Conservation (phyloP, 2,797 vertebrate genomes). For the Meda fulgida region DNA sequence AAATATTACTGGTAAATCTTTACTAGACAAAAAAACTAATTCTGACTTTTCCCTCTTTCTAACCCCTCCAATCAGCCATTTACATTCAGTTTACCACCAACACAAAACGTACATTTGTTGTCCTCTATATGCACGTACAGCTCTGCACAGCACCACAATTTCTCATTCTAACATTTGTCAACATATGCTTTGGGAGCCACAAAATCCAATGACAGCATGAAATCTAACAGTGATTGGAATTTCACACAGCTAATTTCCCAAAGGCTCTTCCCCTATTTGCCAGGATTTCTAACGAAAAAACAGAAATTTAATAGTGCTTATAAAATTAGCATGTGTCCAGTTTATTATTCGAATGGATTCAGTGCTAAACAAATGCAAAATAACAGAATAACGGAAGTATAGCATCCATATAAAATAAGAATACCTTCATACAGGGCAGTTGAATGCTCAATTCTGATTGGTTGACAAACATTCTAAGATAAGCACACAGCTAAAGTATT, state of each 20-base stretch:
- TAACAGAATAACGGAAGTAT: not conserved
- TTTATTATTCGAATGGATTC: conserved; percentile 19
- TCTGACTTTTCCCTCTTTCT: not conserved
- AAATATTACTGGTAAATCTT: not conserved
- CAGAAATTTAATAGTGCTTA: conserved; percentile 44
- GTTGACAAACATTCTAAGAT: not conserved
- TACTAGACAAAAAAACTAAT: not conserved
- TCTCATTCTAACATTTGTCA: conserved; percentile 55
- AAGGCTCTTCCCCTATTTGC: conserved; percentile 48
- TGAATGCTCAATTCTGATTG: not conserved
- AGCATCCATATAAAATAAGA: not conserved
- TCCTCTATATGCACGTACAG: not conserved
- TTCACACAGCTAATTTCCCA: conserved; percentile 60
- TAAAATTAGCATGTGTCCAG: conserved; percentile 24
- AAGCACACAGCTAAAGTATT: not conserved
- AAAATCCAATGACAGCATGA: conserved; percentile 48
- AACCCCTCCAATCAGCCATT: not conserved
- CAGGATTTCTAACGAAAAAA: conserved; percentile 42
- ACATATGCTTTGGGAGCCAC: conserved; percentile 53
- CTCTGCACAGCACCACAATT: conserved; percentile 2
- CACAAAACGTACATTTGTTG: not conserved
- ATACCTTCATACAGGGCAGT: not conserved
- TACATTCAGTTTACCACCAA: not conserved
- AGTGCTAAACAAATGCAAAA: not conserved
- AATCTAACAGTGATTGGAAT: conserved; percentile 60